Base-by-base conservation (phyloP, 2,797 vertebrate species). In the Odontamblyopus rebecca region DNA sequence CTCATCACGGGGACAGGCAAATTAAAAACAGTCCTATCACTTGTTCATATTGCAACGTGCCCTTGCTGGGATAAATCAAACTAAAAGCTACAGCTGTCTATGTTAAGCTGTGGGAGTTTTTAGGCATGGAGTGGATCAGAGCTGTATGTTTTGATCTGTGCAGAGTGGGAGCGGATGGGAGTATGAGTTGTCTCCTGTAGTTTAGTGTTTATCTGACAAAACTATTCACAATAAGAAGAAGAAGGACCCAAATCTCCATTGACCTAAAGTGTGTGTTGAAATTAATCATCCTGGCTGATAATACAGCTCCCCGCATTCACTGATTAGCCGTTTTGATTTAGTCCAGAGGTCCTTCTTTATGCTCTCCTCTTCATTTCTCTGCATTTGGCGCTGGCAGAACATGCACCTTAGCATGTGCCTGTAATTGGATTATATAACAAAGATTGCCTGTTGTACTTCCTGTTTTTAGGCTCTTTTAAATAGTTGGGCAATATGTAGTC, bases 81-180 rank as follows among this genome's bases (percentile, higher is more conserved):
- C 63, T 81, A 78, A 87, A 82, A 70, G 77, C 77, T 67, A 51
- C 88, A 87, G 88, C 86, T 89, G 78, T 86, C 85, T 88, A 83
- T 88, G 81, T 74, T 32, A 68, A 74, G 74, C 69, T 67, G 88
- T 82, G 79, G 81, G 89, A 88, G 86, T 79, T 67, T 69, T n/a
- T 23, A 27, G 77, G 68, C 75, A 67, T 68, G 26, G 77, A 68
- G 74, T 66, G 67, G 70, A 72, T 71, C 54, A 62, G 69, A 73
- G 81, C 61, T 77, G 78, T 79, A 70, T 79, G 82, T 89, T 85
- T 86, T 87, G 75, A 80, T 85, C 71, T 78, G 72, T 12, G 73
- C 67, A 6, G 63, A 67, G 85, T 87, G 81, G 86, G 88, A 87
- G 86, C 76, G 29, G 11, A 70, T 51, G 69, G 75, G 86, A 89